phyloP scores from a whole-genome alignment of 2,113 vertebrate species.

The Lota lota region DNA sequence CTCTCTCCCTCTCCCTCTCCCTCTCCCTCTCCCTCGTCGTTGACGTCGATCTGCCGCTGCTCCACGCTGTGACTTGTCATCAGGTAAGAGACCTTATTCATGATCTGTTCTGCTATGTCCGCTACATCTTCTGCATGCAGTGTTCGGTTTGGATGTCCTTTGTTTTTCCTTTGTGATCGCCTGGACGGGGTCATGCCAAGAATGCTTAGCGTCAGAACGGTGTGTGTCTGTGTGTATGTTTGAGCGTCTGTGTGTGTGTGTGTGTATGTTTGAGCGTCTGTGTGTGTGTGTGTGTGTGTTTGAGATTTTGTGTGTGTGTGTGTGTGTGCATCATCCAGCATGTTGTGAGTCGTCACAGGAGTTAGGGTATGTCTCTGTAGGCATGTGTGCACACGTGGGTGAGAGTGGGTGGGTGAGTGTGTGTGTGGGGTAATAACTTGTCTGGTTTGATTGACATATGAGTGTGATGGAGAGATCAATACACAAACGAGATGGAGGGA shows the following conservation, averaged over 20 bases:
- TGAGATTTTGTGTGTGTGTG: not conserved
- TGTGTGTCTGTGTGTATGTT: not conserved
- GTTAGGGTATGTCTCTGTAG: too few relatives aligned
- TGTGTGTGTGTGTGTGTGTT: not conserved
- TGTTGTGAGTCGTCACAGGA: too few relatives aligned
- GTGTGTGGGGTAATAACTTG: not conserved
- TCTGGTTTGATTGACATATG: too few relatives aligned
- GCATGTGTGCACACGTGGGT: not conserved
- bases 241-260: not conserved
- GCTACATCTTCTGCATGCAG: not conserved
- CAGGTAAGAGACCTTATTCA: not conserved
- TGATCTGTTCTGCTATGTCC: too few relatives aligned
- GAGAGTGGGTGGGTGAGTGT: not conserved
- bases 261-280: not conserved
- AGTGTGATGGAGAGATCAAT: too few relatives aligned
- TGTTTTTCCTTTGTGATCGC: not conserved
- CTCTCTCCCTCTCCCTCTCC: too few relatives aligned
- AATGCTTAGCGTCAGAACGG: not conserved
- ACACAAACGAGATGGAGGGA: too few relatives aligned
- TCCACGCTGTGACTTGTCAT: not conserved
- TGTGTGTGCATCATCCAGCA: not conserved
- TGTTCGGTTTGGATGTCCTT: not conserved
- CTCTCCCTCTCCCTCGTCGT: not conserved
- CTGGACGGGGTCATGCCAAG: not conserved
- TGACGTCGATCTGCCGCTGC: not conserved